Evolutionary conservation across 2,888 invertebrate species (phyloP), one percentile per base, ranked within the genome.

Genomic region (Drosophila quinaria): DNA sequence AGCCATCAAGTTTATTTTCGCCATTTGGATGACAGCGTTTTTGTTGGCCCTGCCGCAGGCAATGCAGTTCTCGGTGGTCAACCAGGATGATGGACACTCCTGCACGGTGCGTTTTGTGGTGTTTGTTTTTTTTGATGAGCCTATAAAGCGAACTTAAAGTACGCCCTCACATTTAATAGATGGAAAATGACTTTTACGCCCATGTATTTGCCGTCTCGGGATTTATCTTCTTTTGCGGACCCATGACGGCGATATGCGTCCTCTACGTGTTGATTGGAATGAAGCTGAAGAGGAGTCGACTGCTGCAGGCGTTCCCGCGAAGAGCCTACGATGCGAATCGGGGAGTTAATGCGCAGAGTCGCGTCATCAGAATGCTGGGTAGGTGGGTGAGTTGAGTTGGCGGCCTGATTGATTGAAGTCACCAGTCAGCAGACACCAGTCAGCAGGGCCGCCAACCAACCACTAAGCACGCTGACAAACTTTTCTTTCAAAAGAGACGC

Each of bases 161-260:
- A 25, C 31, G 19, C 19, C 29, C 8, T 60, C 19, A 17, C 49
- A 58, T 58, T 65, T 47, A n/a, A 47, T 51, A 93, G 93, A 92
- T 93, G 78, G 91, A 92, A 79, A 88, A 92, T 85, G 79, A 92
- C 91, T 88, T 93, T 93, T 88, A 90, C 58, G 94, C 95, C 66
- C 95, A 96, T 93, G 95, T 96, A 73, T 97, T 97, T 90, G 96
- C 96, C 89, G 94, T 97, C 85, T 97, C 97, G 13, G 95, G 96
- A 82, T 95, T 96, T 90, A 93, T 97, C 86, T 97, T 97, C 93
- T 98, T 98, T 91, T 95, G 97, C 41, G 95, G 96, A 46, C 98
- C 97, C 2, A 97, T 98, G 97, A 96, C 96, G 35, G 94, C 97
- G 70, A 97, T 98, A 90, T 95, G 95, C 35, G 96, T 97, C 73